phyloP scores from a whole-genome alignment of 2,797 vertebrate species.

The Geotrypetes seraphini region DNA sequence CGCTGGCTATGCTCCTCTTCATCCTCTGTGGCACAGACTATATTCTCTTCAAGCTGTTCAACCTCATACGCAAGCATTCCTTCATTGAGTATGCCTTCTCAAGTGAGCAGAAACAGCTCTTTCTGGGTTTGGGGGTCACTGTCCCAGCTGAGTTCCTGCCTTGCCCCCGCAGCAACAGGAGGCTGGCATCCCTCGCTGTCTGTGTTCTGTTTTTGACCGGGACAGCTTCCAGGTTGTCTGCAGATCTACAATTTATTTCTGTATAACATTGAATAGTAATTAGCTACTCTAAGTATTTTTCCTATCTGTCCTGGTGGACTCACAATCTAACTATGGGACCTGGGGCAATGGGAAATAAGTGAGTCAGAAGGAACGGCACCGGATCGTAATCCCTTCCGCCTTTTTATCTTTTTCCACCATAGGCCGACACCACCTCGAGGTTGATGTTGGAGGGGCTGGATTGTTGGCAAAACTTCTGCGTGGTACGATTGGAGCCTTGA shows the following conservation, averaged over 20 bases:
- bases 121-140: too few relatives aligned
- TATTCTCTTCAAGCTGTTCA: slow-evolving; percentile 55
- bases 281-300: too few relatives aligned
- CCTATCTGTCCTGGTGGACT: too few relatives aligned
- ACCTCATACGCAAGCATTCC: slow-evolving; percentile 64
- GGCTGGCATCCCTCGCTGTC: neutral
- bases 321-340: too few relatives aligned
- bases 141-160: too few relatives aligned
- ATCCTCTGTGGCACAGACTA: slow-evolving; percentile 56
- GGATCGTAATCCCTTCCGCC: rapidly evolving
- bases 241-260: too few relatives aligned
- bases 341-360: too few relatives aligned
- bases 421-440: slow-evolving; percentile 62
- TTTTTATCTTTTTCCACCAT: neutral
- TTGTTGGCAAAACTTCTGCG: slow-evolving; percentile 70
- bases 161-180: too few relatives aligned
- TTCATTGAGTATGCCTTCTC: slow-evolving; percentile 61
- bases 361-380: too few relatives aligned
- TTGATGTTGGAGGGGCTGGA: slow-evolving; percentile 61
- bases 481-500: slow-evolving; percentile 64
- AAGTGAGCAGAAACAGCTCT: slow-evolving; percentile 56
- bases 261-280: too few relatives aligned
- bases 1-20: slow-evolving; percentile 43
- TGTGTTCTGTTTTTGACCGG: too few relatives aligned
- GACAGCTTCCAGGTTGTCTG: too few relatives aligned